phyloP scores from a whole-genome alignment of 2,888 invertebrate genomes.

The Stegophylla sp. region DNA sequence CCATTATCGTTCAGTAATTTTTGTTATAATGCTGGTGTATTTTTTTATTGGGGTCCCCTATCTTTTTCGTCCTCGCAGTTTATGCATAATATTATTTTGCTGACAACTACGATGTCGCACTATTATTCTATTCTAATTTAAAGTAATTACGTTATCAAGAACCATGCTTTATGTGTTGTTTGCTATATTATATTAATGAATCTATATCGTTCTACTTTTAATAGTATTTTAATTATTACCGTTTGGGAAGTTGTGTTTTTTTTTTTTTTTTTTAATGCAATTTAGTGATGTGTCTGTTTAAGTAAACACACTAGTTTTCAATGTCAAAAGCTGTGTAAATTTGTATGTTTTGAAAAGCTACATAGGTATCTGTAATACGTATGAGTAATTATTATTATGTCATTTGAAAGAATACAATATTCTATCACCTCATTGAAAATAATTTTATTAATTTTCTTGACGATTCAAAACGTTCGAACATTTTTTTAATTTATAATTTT shows the following conservation, averaged over 20 bases:
- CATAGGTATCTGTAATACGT: too few relatives aligned
- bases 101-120: too few relatives aligned
- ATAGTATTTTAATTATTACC: constrained; percentile 13
- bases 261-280: too few relatives aligned
- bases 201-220: background rate
- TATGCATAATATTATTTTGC: too few relatives aligned
- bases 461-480: too few relatives aligned
- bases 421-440: too few relatives aligned
- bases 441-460: too few relatives aligned
- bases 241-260: background rate
- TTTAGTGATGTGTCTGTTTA: background rate
- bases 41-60: constrained; percentile 18
- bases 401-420: too few relatives aligned
- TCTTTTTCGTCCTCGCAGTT: background rate
- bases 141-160: background rate
- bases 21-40: background rate
- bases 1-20: too few relatives aligned
- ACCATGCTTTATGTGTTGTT: background rate
- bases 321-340: background rate
- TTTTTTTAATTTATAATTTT: too few relatives aligned
- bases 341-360: constrained; percentile 11
- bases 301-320: background rate
- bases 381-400: background rate
- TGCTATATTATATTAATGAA: background rate
- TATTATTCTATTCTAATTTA: background rate